Evolutionary conservation across 2,113 vertebrate genomes (phyloP), one percentile per base, ranked within the genome.

Genomic region (Cromileptes altivelis): DNA sequence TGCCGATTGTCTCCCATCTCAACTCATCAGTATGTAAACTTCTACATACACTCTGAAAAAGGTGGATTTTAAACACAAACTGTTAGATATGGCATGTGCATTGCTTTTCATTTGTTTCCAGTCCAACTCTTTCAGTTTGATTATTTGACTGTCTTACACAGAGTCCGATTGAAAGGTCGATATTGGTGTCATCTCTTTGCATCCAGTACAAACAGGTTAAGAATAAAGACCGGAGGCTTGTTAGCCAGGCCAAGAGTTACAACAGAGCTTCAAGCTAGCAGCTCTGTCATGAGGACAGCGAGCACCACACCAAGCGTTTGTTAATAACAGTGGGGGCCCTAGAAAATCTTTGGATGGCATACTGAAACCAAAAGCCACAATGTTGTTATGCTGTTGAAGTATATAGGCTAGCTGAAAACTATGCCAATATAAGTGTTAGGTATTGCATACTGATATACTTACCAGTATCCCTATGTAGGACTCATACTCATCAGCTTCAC

Each of bases 11-110:
- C 67, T 67, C 55, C 13, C 45, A 52, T 1, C 13, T 67, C 25
- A 42, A 15, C 52, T 81, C 25, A 18, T 4, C 23, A 25, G 2
- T 3, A 0, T 0, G 21, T 14, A 37, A 72, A 78, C 12, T 0
- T 60, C 19, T 17, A 68, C 6, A 57, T 7, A 50, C 40, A 67
- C 14, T 15, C 30, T 69, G 56, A 62, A 75, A 61, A 84, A 33
- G 21, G 25, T 65, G 30, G 6, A 12, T 45, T 69, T 82, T 70
- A 58, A 67, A 55, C 53, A 37, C 45, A 71, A 33, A 30, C 57
- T 62, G 47, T 62, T 63, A 11, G 23, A 21, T 60, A 3, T 4
- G 19, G 70, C 15, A 7, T 27, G 30, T 27, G 6, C 25, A 27
- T 37, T 17, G 0, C 21, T 56, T 57, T 45, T 40, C 10, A 55